A percentile compares a stretch with the other conserved stretches of the same genome.
These are phyloP conservation scores for Polyploca ridens DNA, from an alignment of 2,888 invertebrate species.

Conservation along the genomic window DNA sequence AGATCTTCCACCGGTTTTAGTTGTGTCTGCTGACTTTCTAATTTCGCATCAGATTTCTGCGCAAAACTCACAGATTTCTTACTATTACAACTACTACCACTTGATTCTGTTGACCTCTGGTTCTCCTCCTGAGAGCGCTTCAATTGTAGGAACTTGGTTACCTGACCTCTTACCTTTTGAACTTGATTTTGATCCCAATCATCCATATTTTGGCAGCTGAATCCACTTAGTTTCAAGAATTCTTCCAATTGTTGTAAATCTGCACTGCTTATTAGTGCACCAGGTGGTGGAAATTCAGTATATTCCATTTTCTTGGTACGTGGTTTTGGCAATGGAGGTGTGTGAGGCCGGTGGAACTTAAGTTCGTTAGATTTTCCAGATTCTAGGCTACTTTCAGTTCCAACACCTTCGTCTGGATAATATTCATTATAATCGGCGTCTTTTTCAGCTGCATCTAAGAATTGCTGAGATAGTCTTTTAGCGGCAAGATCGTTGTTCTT, in stretches of 20 bases:
- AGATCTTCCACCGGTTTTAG: slow-evolving; percentile 81
- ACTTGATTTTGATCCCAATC: slow-evolving; percentile 88
- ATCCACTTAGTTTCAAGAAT: slow-evolving; percentile 88
- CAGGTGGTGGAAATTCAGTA: slow-evolving; percentile 78
- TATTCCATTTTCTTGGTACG: slow-evolving; percentile 78
- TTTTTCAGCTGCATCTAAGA: slow-evolving; percentile 81
- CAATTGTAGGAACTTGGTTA: slow-evolving; percentile 88
- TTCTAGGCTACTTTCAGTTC: slow-evolving; percentile 84
- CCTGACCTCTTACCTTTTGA: slow-evolving; percentile 88
- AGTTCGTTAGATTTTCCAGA: slow-evolving; percentile 83
- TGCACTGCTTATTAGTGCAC: slow-evolving; percentile 83
- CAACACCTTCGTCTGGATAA: slow-evolving; percentile 86
- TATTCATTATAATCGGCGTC: slow-evolving; percentile 82
- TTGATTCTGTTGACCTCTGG: slow-evolving; percentile 84
- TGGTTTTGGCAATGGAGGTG: slow-evolving; percentile 81
- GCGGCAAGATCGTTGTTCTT: slow-evolving; percentile 83
- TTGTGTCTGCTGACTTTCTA: slow-evolving; percentile 69
- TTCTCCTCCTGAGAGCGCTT: slow-evolving; percentile 88
- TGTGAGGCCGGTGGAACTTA: slow-evolving; percentile 77
- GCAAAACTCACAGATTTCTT: slow-evolving; percentile 93
- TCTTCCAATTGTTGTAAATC: slow-evolving; percentile 89
- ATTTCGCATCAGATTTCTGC: slow-evolving; percentile 78
- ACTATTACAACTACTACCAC: slow-evolving; percentile 84
- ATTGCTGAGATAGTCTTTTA: slow-evolving; percentile 79
- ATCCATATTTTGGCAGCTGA: slow-evolving; percentile 87